phyloP scores from a whole-genome alignment of 1,140 invertebrate species.

The Cryptotermes secundus region DNA sequence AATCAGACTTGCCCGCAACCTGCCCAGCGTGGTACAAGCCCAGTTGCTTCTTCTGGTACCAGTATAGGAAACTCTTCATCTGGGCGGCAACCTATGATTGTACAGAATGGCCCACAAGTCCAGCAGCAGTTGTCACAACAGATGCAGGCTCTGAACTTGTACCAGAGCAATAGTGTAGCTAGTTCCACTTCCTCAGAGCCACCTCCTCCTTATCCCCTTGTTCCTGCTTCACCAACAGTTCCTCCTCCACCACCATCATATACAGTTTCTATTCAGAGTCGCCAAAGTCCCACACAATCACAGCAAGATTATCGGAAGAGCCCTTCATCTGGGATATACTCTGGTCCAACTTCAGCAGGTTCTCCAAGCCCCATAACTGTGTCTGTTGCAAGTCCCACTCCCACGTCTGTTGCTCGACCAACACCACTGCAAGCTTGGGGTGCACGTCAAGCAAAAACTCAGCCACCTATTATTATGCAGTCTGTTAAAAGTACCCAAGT shows the following conservation, averaged over 20 bases:
- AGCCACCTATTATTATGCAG: slow-evolving; percentile 94
- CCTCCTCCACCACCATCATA: slow-evolving; percentile 80
- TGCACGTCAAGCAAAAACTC: slow-evolving; percentile 78
- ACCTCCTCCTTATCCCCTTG: slow-evolving; percentile 75
- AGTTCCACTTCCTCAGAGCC: slow-evolving; percentile 59
- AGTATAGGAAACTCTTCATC: slow-evolving; percentile 41
- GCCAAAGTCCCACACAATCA: slow-evolving; percentile 80
- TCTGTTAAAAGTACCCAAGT: slow-evolving; percentile 93
- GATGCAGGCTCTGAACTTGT: slow-evolving; percentile 81
- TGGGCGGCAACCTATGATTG: slow-evolving; percentile 71
- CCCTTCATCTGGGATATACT: slow-evolving; percentile 73
- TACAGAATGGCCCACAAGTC: slow-evolving; percentile 76
- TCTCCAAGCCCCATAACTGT: slow-evolving; percentile 80
- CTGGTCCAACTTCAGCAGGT: slow-evolving; percentile 73
- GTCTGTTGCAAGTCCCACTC: slow-evolving; percentile 56
- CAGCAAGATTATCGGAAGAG: slow-evolving; percentile 49
- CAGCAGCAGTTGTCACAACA: slow-evolving; percentile 84
- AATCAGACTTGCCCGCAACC: slow-evolving; percentile 47
- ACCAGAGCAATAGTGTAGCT: slow-evolving; percentile 56
- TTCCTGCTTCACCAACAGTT: slow-evolving; percentile 51
- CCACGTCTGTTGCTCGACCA: slow-evolving; percentile 62
- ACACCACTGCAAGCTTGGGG: slow-evolving; percentile 74
- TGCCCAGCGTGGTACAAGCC: slow-evolving; percentile 71
- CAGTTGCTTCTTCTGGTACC: slow-evolving; percentile 59
- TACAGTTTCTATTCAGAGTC: slow-evolving; percentile 78